Percentiles rank a stretch among this genome's conserved stretches.
Evolutionary conservation across 2,888 invertebrate genomes (phyloP).

Genomic region (Brenthis daphne): DNA sequence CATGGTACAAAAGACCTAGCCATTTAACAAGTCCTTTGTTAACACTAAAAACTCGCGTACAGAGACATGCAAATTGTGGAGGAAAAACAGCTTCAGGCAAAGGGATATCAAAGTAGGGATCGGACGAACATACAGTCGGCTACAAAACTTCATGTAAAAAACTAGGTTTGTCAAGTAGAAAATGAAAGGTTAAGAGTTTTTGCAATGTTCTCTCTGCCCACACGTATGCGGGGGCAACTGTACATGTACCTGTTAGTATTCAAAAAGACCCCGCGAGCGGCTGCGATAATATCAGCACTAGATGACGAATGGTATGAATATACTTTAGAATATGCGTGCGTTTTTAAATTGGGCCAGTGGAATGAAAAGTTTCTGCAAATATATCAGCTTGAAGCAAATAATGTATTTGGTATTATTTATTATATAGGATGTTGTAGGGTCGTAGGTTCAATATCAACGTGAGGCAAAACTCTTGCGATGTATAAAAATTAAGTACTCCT

Average conservation of each 20-base stretch:
- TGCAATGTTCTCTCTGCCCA: background rate
- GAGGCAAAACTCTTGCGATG: no score
- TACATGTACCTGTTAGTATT: slow-evolving; percentile 70
- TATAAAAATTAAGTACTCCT: no score
- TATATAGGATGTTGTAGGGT: background rate
- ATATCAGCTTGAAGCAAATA: background rate
- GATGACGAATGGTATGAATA: slow-evolving; percentile 50
- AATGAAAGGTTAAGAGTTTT: slow-evolving; percentile 3
- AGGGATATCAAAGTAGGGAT: slow-evolving; percentile 65
- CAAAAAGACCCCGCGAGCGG: slow-evolving; percentile 77
- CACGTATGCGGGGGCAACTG: slow-evolving; percentile 8
- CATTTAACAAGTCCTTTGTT: slow-evolving; percentile 26
- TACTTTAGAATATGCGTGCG: slow-evolving; percentile 24
- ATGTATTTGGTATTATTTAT: background rate
- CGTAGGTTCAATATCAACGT: no score
- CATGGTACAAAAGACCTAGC: slow-evolving; percentile 15
- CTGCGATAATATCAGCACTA: slow-evolving; percentile 72
- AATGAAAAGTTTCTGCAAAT: background rate
- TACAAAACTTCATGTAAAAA: slow-evolving; percentile 7
- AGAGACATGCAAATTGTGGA: slow-evolving; percentile 30
- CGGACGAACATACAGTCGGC: slow-evolving; percentile 39
- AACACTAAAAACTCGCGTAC: background rate
- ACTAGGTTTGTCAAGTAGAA: slow-evolving; percentile 24
- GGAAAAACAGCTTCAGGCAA: slow-evolving; percentile 71
- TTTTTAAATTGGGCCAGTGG: slow-evolving; percentile 22